Evolutionary conservation across 2,888 invertebrate genomes (phyloP).

Genomic region (Ectemnius continuus): DNA sequence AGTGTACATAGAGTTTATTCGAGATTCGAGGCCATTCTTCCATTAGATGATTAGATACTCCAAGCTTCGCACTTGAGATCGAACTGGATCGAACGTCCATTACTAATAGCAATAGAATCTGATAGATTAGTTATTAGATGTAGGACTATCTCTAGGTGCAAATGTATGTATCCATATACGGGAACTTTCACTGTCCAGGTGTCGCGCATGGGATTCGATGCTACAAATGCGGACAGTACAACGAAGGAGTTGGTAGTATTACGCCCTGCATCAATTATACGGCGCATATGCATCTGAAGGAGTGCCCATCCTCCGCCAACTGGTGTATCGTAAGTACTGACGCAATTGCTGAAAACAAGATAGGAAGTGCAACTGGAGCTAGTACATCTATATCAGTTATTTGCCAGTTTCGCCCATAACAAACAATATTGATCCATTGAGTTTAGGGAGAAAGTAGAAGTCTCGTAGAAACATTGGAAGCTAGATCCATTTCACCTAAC

Average conservation of each 20-base stretch:
- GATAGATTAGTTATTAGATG: not conserved
- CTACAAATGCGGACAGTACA: conserved; percentile 90
- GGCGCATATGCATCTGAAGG: conserved; percentile 83
- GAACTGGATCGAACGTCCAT: not conserved
- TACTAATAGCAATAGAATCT: not conserved
- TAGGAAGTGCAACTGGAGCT: too few relatives aligned
- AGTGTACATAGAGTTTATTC: too few relatives aligned
- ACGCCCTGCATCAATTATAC: conserved; percentile 90
- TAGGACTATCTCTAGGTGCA: not conserved
- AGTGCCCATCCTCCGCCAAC: conserved; percentile 82
- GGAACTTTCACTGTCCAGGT: conserved; percentile 58
- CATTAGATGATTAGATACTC: too few relatives aligned
- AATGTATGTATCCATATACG: not conserved
- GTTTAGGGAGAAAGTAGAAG: too few relatives aligned
- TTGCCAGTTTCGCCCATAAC: too few relatives aligned
- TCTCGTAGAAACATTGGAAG: too few relatives aligned
- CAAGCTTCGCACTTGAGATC: not conserved
- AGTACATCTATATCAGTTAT: too few relatives aligned
- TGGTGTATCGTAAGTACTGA: conserved; percentile 88
- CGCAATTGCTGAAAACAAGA: too few relatives aligned
- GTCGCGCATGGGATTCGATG: conserved; percentile 81
- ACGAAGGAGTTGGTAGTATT: conserved; percentile 91
- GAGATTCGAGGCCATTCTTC: too few relatives aligned
- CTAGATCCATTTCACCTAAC: too few relatives aligned
- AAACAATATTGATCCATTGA: too few relatives aligned